Base-by-base conservation (phyloP, 1,140 invertebrate species). In the Luehdorfia chinensis region DNA sequence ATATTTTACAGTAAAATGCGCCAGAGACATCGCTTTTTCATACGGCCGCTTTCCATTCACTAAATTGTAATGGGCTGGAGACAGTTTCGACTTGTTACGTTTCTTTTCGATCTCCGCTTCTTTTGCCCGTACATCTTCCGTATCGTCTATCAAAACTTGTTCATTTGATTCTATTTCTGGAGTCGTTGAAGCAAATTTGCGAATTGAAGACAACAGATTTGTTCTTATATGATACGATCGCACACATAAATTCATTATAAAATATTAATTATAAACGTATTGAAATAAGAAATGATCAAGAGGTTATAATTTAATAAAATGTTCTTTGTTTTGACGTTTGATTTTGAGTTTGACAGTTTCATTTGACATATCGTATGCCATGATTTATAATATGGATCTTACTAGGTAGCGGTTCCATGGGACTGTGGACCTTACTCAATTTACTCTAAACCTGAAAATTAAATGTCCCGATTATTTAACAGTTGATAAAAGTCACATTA, bases 1-100 rank as follows among this genome's bases (percentile, higher is more conserved):
- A 43, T 83, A 83, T 48, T 86, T 86, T 3, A 86, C 76, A n/a
- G 79, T 86, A 8, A 81, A 54, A 55, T 86, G 83, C 1, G 75
- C 63, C 14, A 69, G 36, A 30, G 25, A 50, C 21, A 68, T 68
- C 1, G 83, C 70, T 25, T 50, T 53, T 14, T 75, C 78, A 34
- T 83, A 84, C 0, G 83, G 78, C 8, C 66, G 52, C 21, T 55
- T 62, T 1, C 59, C 73, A 50, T 84, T 65, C 2, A 77, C 59
- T 5, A 79, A 11, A 36, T 84, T 84, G 32, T 50, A 74, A 50
- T 86, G 83, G 2, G 68, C 56, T 2, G 11, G 3, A 7, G 72
- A 59, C 16, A 86, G 50, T 6, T 76, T 52, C 3, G 83, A 86
- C 9, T 66, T 69, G 30, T 86, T 81, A 27, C 83, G 68, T 46